Conservation (phyloP, 1,140 invertebrate species). For the Formica exsecta region DNA sequence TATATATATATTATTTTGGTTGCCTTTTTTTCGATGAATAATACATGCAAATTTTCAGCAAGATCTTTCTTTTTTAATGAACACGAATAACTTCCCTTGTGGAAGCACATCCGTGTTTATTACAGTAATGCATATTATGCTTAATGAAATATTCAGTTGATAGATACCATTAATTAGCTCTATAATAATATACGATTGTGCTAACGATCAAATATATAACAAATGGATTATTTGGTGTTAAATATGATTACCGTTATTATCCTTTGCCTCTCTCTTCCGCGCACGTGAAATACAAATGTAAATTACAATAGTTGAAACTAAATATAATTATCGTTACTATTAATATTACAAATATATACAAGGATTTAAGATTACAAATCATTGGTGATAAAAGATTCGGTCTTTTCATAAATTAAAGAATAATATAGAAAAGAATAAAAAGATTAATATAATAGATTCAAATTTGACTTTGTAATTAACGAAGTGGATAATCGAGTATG, state of each 20-base stretch:
- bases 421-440: constrained; percentile 16
- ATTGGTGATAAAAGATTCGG: background rate
- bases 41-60: background rate
- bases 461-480: constrained; percentile 54
- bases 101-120: background rate
- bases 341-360: constrained; percentile 20
- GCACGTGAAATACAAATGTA: constrained; percentile 20
- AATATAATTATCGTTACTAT: constrained; percentile 34
- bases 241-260: constrained; percentile 51
- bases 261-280: background rate
- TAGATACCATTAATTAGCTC: constrained; percentile 22
- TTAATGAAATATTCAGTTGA: constrained; percentile 5
- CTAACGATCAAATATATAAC: constrained; percentile 27
- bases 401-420: background rate
- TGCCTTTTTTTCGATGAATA: constrained; percentile 2
- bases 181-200: constrained; percentile 20
- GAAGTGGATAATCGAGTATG: constrained; percentile 26
- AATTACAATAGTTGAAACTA: constrained; percentile 38
- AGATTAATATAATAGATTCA: constrained; percentile 37
- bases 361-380: background rate
- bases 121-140: background rate
- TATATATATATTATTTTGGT: background rate
- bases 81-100: background rate
- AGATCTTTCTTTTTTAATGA: background rate
- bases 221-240: constrained; percentile 50